phyloP scores from a whole-genome alignment of 2,888 invertebrate genomes.

The Diarsia brunnea region DNA sequence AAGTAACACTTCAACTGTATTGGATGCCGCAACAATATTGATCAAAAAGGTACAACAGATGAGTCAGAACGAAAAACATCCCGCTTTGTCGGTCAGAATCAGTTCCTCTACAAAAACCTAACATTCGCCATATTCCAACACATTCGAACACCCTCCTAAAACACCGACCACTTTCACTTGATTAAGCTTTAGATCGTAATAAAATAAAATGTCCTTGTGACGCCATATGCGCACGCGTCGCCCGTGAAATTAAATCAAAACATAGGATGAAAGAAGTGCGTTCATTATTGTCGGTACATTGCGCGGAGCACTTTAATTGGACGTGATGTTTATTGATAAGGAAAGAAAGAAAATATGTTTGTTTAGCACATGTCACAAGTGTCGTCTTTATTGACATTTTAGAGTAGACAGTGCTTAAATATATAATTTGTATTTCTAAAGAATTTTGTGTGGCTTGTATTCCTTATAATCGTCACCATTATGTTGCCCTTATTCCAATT shows the following conservation, averaged over 20 bases:
- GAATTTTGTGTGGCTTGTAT: background rate
- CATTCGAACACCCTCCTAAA: conserved; percentile 51
- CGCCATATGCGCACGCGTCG: conserved; percentile 67
- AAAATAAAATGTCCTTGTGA: conserved; percentile 56
- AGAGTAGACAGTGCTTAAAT: background rate
- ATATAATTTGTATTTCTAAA: background rate
- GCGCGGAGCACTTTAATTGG: conserved; percentile 48
- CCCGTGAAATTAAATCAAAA: conserved; percentile 69
- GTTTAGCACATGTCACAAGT: background rate
- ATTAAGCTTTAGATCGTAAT: conserved; percentile 63
- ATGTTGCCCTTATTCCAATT: background rate
- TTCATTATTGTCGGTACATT: conserved; percentile 65
- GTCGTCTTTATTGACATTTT: background rate
- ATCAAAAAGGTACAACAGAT: background rate
- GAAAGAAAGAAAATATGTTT: background rate
- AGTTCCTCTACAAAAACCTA: background rate
- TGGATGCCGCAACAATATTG: background rate
- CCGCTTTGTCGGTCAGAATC: background rate
- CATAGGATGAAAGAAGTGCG: conserved; percentile 53
- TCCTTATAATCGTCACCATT: background rate
- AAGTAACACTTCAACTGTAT: background rate
- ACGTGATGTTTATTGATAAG: conserved; percentile 23
- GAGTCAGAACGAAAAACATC: background rate
- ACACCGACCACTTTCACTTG: conserved; percentile 58
- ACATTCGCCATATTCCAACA: conserved; percentile 13